Evolutionary conservation across 2,888 invertebrate genomes (phyloP), one percentile per base, ranked within the genome.

Genomic region (Orgyia antiqua): DNA sequence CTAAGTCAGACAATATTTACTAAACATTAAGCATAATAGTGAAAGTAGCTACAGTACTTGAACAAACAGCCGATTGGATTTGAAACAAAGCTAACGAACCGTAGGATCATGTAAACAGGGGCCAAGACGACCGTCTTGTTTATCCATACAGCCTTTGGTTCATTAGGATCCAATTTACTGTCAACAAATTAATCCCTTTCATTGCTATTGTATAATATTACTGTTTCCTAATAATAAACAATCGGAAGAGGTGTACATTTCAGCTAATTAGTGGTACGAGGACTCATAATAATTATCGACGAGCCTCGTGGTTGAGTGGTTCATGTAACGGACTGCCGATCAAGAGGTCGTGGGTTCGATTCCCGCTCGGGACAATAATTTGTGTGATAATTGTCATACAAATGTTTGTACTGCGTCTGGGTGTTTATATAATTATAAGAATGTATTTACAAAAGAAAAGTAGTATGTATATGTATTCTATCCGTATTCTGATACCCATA

Each of bases 31-130:
- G 21, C 32, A 30, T 27, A 42, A 41, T 42, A 40, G 39, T 36
- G 40, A 30, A 46, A 52, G 44, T 48, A 45, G 33, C 31, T 20
- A 24, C 42, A 38, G 27, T 28, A 44, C 45, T 48, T 39, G 52
- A 54, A 48, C 51, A 51, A 50, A 46, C 51, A 53, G 56, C 45
- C 65, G 75, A 84, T 86, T 75, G 76, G 72, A 78, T 80, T 77
- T 70, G 83, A 75, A 84, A 83, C 83, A 83, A 83, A 82, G 79
- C 82, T 86, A 86, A 86, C 84, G 84, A 86, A 86, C 83, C 84
- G 78, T 65, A 64, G 78, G 70, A 76, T 75, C 80, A 78, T 80
- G 84, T 86, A 84, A 83, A 84, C 84, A 84, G 72, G 68, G 70
- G 69, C 53, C 75, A 83, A 84, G 83, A 83, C 79, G 78, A 77